Evolutionary conservation across 1,140 invertebrate genomes (phyloP).

Genomic region (Pygmarrhopalites habei): DNA sequence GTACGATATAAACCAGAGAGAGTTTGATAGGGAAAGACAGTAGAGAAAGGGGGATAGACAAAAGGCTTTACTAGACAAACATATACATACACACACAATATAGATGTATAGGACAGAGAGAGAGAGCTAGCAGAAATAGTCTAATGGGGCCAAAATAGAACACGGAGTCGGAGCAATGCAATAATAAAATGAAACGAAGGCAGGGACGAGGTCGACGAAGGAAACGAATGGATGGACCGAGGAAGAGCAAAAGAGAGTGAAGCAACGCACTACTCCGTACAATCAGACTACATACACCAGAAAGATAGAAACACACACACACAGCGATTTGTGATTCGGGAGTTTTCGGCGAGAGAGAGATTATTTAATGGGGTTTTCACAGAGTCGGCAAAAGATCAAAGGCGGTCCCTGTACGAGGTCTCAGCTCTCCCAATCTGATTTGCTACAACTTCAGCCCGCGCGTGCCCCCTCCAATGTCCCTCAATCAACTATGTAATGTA

Average conservation of each 20-base stretch:
- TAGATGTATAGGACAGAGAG: no score
- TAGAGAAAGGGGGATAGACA: no score
- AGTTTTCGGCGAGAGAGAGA: slow-evolving; percentile 34
- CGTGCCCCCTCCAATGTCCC: slow-evolving; percentile 19
- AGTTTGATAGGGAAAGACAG: no score
- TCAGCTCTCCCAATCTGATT: slow-evolving; percentile 40
- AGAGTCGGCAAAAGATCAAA: slow-evolving; percentile 41
- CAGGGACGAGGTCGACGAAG: neutral
- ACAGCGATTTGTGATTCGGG: slow-evolving; percentile 39
- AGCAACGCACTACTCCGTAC: neutral
- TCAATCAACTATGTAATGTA: slow-evolving; percentile 4
- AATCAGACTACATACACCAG: neutral
- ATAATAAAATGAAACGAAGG: neutral
- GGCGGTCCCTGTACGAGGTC: slow-evolving; percentile 38
- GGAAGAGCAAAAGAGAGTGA: neutral
- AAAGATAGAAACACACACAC: neutral
- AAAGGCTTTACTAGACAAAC: no score
- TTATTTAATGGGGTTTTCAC: slow-evolving; percentile 39
- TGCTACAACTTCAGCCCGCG: slow-evolving; percentile 40
- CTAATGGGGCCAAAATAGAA: no score
- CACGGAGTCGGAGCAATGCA: neutral
- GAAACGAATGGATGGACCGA: neutral
- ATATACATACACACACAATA: no score
- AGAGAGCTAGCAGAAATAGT: no score
- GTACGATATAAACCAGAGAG: no score